Evolutionary conservation across 2,797 vertebrate genomes (phyloP).

Genomic region (Rhynchotus rufescens): DNA sequence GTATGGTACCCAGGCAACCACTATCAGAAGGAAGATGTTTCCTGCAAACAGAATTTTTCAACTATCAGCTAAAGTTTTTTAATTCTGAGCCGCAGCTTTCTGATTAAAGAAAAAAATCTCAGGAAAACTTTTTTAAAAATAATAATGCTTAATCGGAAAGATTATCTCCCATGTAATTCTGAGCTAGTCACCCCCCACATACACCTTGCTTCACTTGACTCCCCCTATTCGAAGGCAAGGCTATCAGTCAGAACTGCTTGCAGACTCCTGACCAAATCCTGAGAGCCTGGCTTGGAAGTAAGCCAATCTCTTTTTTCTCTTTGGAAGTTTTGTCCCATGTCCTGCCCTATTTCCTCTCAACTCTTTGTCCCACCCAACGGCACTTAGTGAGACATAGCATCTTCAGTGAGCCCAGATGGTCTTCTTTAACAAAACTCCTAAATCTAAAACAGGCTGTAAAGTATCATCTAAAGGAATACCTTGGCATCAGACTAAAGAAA

Average conservation of each 20-base stretch:
- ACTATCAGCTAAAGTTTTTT: neutral
- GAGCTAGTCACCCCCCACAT: rapidly evolving
- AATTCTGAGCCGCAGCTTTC: neutral
- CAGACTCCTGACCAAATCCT: rapidly evolving
- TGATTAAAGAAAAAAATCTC: neutral
- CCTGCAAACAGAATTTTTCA: neutral
- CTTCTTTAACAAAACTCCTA: neutral
- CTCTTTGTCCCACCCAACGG: neutral
- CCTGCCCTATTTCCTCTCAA: neutral
- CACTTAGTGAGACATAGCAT: neutral
- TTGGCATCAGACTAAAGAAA: neutral
- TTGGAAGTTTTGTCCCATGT: neutral
- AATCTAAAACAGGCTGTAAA: neutral
- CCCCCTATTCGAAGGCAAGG: neutral
- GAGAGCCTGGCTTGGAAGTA: neutral
- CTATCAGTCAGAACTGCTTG: rapidly evolving
- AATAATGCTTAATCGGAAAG: neutral
- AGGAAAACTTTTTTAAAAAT: neutral
- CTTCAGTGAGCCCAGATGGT: neutral
- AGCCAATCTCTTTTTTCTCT: neutral
- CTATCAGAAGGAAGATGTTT: neutral
- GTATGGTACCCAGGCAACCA: neutral
- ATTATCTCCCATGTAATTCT: neutral
- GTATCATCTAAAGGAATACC: neutral
- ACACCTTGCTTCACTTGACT: neutral